Conservation (phyloP, 2,113 vertebrate genomes). For the Thunnus thynnus region DNA sequence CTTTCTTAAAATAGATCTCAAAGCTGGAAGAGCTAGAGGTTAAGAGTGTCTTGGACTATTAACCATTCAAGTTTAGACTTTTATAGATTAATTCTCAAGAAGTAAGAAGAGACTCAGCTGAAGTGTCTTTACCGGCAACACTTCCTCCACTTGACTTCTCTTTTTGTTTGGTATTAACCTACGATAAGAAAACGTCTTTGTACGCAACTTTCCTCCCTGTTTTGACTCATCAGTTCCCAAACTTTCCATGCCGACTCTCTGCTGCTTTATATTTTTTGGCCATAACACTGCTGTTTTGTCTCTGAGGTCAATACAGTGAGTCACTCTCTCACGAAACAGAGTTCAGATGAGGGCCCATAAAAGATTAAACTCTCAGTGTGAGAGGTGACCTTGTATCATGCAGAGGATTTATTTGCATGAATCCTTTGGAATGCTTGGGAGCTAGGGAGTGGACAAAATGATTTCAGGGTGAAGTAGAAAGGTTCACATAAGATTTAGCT, state of each 20-base stretch:
- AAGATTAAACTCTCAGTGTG: constrained; percentile 65
- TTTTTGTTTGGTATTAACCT: constrained; percentile 35
- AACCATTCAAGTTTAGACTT: constrained; percentile 40
- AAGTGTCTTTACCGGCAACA: not conserved
- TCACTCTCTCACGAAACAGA: constrained; percentile 67
- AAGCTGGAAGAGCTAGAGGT: constrained; percentile 37
- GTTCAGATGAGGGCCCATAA: constrained; percentile 69
- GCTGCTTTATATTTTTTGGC: constrained; percentile 54
- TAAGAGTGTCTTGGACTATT: constrained; percentile 5
- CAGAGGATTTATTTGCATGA: constrained; percentile 63
- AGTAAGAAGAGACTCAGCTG: constrained; percentile 10
- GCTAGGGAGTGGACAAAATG: constrained; percentile 47
- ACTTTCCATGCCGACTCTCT: constrained; percentile 43
- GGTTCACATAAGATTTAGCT: constrained; percentile 23
- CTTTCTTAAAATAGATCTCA: constrained; percentile 30
- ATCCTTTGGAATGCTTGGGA: constrained; percentile 54
- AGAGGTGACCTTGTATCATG: constrained; percentile 66
- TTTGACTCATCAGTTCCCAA: constrained; percentile 49
- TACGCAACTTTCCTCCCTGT: constrained; percentile 23
- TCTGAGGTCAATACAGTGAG: constrained; percentile 67
- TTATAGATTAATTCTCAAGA: constrained; percentile 20
- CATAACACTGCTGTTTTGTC: constrained; percentile 54
- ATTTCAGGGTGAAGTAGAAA: constrained; percentile 57
- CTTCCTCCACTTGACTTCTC: constrained; percentile 26
- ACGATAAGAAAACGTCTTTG: constrained; percentile 23